phyloP scores from a whole-genome alignment of 1,140 invertebrate genomes.

The Eueides isabella region DNA sequence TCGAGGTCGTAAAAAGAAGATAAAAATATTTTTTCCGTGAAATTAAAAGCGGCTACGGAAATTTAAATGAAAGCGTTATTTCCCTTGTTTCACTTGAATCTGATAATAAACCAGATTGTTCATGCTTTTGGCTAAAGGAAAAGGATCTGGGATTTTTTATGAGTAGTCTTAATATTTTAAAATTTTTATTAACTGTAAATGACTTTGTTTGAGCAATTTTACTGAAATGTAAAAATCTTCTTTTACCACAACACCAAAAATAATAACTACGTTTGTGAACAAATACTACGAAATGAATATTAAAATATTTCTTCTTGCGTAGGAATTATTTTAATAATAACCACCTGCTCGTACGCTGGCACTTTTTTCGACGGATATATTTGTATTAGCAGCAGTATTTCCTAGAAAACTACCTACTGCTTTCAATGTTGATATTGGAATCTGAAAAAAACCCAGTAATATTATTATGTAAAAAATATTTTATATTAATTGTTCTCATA shows the following conservation, averaged over 20 bases:
- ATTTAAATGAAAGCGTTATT: conserved; percentile 25
- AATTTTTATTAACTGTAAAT: conserved; percentile 14
- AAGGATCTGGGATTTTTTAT: conserved; percentile 18
- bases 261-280: neutral
- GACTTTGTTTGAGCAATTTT: conserved; percentile 9
- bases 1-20: conserved; percentile 36
- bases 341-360: conserved; percentile 68
- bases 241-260: conserved; percentile 20
- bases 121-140: conserved; percentile 18
- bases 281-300: neutral
- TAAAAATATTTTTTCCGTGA: conserved; percentile 32
- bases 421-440: conserved; percentile 71
- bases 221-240: conserved; percentile 8
- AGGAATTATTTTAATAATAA: conserved; percentile 38
- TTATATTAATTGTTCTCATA: neutral
- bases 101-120: conserved; percentile 24
- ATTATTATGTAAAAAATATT: neutral
- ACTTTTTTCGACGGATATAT: conserved; percentile 68
- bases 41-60: conserved; percentile 19
- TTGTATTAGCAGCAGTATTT: conserved; percentile 67
- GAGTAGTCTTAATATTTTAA: neutral
- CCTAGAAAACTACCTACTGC: conserved; percentile 68
- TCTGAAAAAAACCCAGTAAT: conserved; percentile 68
- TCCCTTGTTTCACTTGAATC: conserved; percentile 22
- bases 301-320: neutral